phyloP scores from a whole-genome alignment of 1,140 invertebrate genomes.

The Pteromalus puparum region DNA sequence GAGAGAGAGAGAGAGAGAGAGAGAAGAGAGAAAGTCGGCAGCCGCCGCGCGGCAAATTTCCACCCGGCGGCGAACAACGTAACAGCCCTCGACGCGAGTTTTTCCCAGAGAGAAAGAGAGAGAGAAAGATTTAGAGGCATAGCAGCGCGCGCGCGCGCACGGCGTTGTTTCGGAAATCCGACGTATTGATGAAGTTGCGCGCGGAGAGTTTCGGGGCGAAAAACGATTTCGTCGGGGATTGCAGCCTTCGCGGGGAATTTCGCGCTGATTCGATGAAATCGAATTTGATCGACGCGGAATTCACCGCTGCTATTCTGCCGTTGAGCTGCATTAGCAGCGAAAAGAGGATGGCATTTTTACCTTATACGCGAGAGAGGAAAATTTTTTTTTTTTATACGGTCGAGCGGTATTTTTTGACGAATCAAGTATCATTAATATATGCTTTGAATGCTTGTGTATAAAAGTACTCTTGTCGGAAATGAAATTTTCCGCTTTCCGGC shows the following conservation, averaged over 20 bases:
- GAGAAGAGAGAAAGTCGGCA: background rate
- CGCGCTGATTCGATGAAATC: slow-evolving; percentile 26
- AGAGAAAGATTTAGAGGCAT: slow-evolving; percentile 8
- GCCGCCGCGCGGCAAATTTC: background rate
- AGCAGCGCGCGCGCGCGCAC: background rate
- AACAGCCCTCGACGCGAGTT: slow-evolving; percentile 2
- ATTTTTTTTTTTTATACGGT: background rate
- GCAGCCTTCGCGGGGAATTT: slow-evolving; percentile 7
- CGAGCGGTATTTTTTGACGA: background rate
- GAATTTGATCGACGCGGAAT: slow-evolving; percentile 1
- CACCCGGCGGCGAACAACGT: background rate
- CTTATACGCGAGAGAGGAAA: background rate
- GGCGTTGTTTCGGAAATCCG: slow-evolving; percentile 38
- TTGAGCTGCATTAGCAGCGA: background rate
- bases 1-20: too few relatives aligned
- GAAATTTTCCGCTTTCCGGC: too few relatives aligned
- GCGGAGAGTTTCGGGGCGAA: background rate
- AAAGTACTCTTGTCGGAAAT: too few relatives aligned
- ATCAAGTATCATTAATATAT: background rate
- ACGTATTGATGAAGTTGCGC: slow-evolving; percentile 39
- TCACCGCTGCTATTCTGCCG: background rate
- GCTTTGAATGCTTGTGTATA: background rate
- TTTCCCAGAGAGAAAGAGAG: background rate
- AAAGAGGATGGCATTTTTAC: background rate
- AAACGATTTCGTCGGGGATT: slow-evolving; percentile 17